A percentile compares a stretch with the other conserved stretches of the same genome.
Evolutionary conservation across 2,888 invertebrate species (phyloP).

Genomic region (Serrognathus titanus): DNA sequence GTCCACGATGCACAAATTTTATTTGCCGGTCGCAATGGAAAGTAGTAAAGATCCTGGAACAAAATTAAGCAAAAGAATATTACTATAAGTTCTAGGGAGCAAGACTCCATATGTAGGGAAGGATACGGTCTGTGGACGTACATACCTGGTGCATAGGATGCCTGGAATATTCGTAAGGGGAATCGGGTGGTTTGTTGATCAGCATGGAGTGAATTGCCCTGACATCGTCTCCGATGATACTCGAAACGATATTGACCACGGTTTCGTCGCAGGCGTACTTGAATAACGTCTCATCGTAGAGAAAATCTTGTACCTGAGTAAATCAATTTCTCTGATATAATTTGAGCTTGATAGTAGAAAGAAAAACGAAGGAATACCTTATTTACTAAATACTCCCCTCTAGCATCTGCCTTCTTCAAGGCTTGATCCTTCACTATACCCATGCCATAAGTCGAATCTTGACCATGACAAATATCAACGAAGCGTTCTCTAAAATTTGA

Average conservation of each 20-base stretch:
- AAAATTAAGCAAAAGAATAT: constrained; percentile 11
- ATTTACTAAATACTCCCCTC: constrained; percentile 65
- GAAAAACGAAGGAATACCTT: constrained; percentile 50
- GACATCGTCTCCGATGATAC: constrained; percentile 69
- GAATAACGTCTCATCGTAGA: constrained; percentile 67
- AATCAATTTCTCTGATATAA: not conserved
- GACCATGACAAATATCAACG: constrained; percentile 65
- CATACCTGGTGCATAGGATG: constrained; percentile 59
- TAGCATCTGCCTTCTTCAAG: constrained; percentile 55
- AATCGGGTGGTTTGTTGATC: constrained; percentile 83
- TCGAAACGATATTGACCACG: constrained; percentile 65
- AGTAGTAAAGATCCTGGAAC: constrained; percentile 77
- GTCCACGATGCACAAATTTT: constrained; percentile 83
- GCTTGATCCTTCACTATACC: constrained; percentile 67
- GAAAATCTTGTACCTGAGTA: constrained; percentile 40
- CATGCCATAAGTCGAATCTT: constrained; percentile 55
- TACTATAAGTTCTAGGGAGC: no score
- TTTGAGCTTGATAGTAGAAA: not conserved
- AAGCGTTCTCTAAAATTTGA: constrained; percentile 60
- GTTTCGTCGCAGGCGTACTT: constrained; percentile 62
- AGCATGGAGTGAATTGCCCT: constrained; percentile 81
- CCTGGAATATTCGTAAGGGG: constrained; percentile 56
- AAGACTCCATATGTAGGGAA: constrained; percentile 31
- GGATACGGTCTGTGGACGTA: no score
- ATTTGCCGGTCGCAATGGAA: constrained; percentile 80